Evolutionary conservation across 2,797 vertebrate genomes (phyloP).

Genomic region (Trichosurus vulpecula): DNA sequence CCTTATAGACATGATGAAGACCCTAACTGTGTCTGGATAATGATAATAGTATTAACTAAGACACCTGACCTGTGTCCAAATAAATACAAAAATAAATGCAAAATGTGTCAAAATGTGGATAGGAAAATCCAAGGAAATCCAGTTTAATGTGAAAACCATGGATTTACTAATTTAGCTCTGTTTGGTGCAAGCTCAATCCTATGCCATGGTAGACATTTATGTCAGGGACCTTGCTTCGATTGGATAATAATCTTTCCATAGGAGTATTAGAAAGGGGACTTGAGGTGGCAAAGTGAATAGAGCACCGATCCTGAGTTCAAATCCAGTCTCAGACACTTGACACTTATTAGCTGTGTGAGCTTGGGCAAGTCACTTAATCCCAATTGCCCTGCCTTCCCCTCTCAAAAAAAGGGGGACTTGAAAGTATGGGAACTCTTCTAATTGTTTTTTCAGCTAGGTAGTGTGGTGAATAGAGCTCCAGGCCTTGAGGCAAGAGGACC

Average conservation of each 20-base stretch:
- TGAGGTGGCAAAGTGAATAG: no score
- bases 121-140: background rate
- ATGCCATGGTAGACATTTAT: background rate
- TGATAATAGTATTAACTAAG: no score
- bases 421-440: background rate
- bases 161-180: background rate
- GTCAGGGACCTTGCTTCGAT: conserved; percentile 16
- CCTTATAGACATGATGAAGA: background rate
- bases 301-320: no score
- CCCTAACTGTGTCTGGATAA: background rate
- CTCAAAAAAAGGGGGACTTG: background rate
- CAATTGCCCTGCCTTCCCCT: no score
- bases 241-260: background rate
- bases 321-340: no score
- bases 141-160: background rate
- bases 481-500: background rate
- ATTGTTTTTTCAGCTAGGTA: background rate
- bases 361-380: no score
- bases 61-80: no score
- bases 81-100: no score
- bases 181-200: background rate
- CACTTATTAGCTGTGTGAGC: no score
- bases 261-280: background rate
- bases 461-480: background rate
- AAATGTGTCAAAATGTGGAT: no score